Base-by-base conservation (phyloP, 2,888 invertebrate genomes). In the Aricia artaxerxes region DNA sequence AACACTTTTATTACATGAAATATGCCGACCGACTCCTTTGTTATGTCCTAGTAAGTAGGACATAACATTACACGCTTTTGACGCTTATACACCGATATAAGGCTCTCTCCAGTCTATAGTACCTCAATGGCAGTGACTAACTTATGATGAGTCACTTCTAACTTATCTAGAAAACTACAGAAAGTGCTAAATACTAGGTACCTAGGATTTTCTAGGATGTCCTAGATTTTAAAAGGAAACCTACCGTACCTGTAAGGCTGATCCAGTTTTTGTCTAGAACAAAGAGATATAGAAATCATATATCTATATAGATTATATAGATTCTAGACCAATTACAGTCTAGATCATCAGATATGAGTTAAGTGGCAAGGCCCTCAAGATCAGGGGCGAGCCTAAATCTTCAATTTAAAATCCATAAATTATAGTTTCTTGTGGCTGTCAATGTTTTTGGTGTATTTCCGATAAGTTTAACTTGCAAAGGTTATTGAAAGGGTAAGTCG, bases 181-280 rank as follows among this genome's bases (percentile, higher is more conserved):
- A 57, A 57, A 57, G 53, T 16, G 53, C 53, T 57, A 57, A 57
- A 57, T 57, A 16, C 53, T 57, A 49, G 44, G 44, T 44, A 44
- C 0, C 44, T 64, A 1, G n/a, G n/a, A n/a, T n/a, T n/a, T 60
- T 35, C 35, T 35, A 53, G 53, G 31, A 9, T 64, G 24, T 9
- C 61, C 64, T 64, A 64, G 64, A 31, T 64, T 64, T 64, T 9
- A 64, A 64, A 64, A 24, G 64, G 24, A 64, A 64, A 31, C 31
- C 31, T 64, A 11, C 64, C 64, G 2, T 31, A 2, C 31, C 4
- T 4, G 31, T 64, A 64, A 31, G 64, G 64, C 31, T 31, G 31
- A 24, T 64, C 64, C 2, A 64, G 64, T 64, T 64, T 64, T 64
- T 64, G 64, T 31, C 24, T 11, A 11, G 64, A 64, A 64, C 31